A percentile compares a stretch with the other conserved stretches of the same genome.
Evolutionary conservation across 2,797 vertebrate genomes (phyloP).

Genomic region (Xiphorhynchus erythropygius): DNA sequence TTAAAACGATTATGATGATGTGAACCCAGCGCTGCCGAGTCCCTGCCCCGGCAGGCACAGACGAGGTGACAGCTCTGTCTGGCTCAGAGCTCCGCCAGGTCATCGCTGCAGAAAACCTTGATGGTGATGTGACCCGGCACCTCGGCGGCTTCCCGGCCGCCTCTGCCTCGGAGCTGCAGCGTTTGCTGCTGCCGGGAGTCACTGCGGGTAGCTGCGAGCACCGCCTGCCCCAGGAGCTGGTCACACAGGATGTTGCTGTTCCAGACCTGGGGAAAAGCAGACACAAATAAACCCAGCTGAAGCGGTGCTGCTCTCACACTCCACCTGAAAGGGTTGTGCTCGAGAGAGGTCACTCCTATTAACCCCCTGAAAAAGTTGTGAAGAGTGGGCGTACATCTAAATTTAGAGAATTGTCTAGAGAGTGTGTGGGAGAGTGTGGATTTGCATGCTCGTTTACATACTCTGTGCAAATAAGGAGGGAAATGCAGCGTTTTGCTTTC

Average conservation of each 20-base stretch:
- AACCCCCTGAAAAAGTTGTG: neutral
- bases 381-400: neutral
- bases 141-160: constrained; percentile 72
- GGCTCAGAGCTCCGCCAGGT: constrained; percentile 86
- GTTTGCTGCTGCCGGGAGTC: constrained; percentile 76
- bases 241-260: constrained; percentile 83
- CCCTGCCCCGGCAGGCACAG: constrained; percentile 19
- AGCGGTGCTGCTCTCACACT: neutral
- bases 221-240: constrained; percentile 87
- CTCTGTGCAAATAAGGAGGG: neutral
- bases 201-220: constrained; percentile 77
- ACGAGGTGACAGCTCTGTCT: constrained; percentile 44
- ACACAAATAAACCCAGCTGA: neutral
- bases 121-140: constrained; percentile 85
- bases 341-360: neutral
- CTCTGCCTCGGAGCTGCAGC: constrained; percentile 82
- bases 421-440: neutral
- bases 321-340: neutral
- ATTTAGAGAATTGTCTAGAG: neutral
- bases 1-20: neutral
- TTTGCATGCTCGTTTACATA: constrained; percentile 23
- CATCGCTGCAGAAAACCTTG: constrained; percentile 80
- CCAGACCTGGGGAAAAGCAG: constrained; percentile 84
- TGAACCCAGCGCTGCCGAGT: neutral
- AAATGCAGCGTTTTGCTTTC: constrained; percentile 36